Percentiles rank a stretch among this genome's conserved stretches.
phyloP scores from a whole-genome alignment of 2,113 vertebrate species.

The Cavia aperea region DNA sequence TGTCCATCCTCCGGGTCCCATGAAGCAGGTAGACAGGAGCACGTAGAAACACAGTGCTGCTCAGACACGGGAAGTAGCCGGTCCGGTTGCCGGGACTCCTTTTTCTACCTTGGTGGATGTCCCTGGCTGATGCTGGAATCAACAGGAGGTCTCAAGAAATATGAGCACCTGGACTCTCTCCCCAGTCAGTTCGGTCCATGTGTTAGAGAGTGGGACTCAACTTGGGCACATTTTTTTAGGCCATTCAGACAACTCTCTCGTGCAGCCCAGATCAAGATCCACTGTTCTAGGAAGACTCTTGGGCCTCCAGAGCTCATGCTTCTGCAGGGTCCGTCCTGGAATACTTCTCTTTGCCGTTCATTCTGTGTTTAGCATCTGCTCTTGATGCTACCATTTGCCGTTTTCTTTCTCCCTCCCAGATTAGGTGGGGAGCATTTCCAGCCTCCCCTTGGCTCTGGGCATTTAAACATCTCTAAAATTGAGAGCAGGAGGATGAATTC shows the following conservation, averaged over 20 bases:
- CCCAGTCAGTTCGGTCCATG: neutral
- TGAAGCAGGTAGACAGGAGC: neutral
- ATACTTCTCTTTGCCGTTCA: neutral
- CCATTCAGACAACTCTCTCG: neutral
- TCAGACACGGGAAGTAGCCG: neutral
- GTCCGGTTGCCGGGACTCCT: neutral
- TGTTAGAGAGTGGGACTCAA: too few species aligned
- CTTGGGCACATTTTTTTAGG: neutral
- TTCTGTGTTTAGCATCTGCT: neutral
- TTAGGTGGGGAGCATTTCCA: neutral
- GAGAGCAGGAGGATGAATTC: neutral
- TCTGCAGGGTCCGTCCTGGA: neutral
- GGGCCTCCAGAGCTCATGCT: neutral
- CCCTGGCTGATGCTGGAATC: neutral
- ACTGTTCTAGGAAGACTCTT: neutral
- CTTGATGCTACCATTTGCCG: neutral
- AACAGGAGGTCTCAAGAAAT: neutral
- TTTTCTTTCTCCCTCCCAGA: neutral
- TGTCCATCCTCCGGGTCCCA: neutral
- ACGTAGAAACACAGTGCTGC: neutral
- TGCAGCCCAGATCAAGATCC: neutral
- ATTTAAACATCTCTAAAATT: neutral
- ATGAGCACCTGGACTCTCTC: neutral
- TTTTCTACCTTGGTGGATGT: neutral
- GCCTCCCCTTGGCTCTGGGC: neutral